Evolutionary conservation across 2,797 vertebrate genomes (phyloP).

Genomic region (Platyrinchus mystaceus): DNA sequence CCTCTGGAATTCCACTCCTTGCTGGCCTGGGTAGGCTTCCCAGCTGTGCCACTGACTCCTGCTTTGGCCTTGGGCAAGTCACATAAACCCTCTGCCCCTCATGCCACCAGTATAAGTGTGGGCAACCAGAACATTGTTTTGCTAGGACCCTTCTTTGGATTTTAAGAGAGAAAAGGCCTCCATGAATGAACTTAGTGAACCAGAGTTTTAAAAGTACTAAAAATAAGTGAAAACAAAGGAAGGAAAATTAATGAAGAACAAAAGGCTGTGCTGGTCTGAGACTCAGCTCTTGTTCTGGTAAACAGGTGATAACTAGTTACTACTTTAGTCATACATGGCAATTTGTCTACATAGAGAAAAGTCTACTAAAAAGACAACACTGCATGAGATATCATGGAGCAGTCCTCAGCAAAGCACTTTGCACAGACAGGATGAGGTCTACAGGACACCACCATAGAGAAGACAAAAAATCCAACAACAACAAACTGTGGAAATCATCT

Average conservation of each 20-base stretch:
- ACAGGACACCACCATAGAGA: conserved; percentile 23
- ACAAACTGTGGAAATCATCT: background rate
- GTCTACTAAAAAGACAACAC: background rate
- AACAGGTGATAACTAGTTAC: background rate
- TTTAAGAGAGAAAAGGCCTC: background rate
- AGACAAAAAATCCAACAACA: background rate
- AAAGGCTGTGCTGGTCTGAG: background rate
- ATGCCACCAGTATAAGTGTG: background rate
- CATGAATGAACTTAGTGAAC: background rate
- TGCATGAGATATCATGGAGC: background rate
- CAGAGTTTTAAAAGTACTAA: background rate
- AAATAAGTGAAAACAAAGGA: background rate
- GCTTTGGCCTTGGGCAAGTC: background rate
- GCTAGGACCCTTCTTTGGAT: background rate
- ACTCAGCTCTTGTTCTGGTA: background rate
- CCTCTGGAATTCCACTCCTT: background rate
- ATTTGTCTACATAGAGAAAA: background rate
- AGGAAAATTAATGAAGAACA: background rate
- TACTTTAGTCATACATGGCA: background rate
- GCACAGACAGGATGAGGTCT: conserved; percentile 30
- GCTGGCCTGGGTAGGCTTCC: background rate
- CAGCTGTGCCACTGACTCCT: background rate
- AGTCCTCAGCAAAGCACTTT: background rate
- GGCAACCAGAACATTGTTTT: background rate
- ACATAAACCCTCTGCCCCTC: background rate